Percentiles rank a stretch among this genome's conserved stretches.
phyloP scores from a whole-genome alignment of 92 coral and sea anemone genomes.

The Heteractis magnifica region DNA sequence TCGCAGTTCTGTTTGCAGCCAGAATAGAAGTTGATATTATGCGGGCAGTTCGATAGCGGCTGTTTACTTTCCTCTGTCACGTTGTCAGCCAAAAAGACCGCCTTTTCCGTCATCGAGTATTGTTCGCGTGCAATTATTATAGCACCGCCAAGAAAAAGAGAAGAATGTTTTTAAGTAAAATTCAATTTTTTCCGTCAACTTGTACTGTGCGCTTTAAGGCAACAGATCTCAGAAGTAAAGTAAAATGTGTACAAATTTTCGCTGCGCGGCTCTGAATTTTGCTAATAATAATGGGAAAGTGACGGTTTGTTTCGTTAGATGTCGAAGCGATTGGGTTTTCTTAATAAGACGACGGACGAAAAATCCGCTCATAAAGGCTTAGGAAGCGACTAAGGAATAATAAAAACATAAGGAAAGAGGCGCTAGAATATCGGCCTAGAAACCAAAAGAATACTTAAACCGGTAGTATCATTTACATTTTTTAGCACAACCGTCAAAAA shows the following conservation, averaged over 20 bases:
- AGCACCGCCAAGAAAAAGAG: neutral
- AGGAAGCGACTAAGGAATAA: neutral
- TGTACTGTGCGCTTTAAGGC: neutral
- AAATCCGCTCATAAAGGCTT: neutral
- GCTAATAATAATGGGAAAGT: neutral
- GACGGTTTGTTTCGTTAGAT: neutral
- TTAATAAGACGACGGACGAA: neutral
- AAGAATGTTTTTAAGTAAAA: neutral
- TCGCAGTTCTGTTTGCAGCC: neutral
- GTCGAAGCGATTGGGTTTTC: neutral
- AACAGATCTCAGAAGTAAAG: neutral
- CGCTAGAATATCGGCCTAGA: neutral
- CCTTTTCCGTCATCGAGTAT: slow-evolving; percentile 61
- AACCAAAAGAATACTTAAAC: neutral
- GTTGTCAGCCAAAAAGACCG: slow-evolving; percentile 50
- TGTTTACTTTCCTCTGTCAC: slow-evolving; percentile 57
- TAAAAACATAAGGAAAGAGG: neutral
- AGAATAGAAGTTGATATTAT: neutral
- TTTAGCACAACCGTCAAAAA: neutral
- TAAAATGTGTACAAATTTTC: neutral
- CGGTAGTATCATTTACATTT: neutral
- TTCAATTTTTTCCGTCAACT: neutral
- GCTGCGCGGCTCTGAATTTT: neutral
- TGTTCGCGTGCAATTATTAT: slow-evolving; percentile 30
- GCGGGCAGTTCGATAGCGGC: slow-evolving; percentile 12